Evolutionary conservation across 2,113 vertebrate species (phyloP), one percentile per base, ranked within the genome.

Genomic region (Sciurus niger): DNA sequence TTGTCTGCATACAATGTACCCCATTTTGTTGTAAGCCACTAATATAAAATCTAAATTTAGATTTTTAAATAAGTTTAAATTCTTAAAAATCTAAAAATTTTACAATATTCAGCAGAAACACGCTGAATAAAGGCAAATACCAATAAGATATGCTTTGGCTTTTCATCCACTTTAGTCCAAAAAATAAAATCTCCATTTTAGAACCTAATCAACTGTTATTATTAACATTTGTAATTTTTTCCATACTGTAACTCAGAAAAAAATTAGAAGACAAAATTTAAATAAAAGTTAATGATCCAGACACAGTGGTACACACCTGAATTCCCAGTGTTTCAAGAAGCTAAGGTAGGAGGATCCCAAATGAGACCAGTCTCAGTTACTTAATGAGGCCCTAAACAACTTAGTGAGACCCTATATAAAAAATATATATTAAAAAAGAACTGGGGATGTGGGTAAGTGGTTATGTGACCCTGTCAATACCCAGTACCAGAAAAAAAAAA

Each of bases 261-360:
- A 92, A 68, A 37, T 37, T 63, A 93, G 7, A 77, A 80, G 11
- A 89, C 53, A 89, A 67, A 94, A 89, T 5, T 93, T 90, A 87
- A 80, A 73, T 82, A 40, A 48, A 1, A 28, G 25, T 28, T 63
- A 63, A 63, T 63, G 60, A 63, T 2, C 60, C 9, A 28, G 60
- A 63, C 24, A 25, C 60, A 28, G 60, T 63, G 60, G 60, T 3
- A 11, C 25, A 63, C 24, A 63, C 24, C 24, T 63, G 60, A 25
- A 63, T 25, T 63, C 18, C 60, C 24, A 63, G 60, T 9, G 9
- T 25, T 28, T 63, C 60, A 63, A 63, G 60, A 63, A 24, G 60
- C 8, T 28, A 28, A 63, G 58, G 60, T 10, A 25, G 58, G 24
- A 24, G 24, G 58, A 24, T 63, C 9, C 24, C 60, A 63, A 63